Percentiles rank a stretch among this genome's conserved stretches.
phyloP scores from a whole-genome alignment of 2,797 vertebrate genomes.

The Gallinago stenura region DNA sequence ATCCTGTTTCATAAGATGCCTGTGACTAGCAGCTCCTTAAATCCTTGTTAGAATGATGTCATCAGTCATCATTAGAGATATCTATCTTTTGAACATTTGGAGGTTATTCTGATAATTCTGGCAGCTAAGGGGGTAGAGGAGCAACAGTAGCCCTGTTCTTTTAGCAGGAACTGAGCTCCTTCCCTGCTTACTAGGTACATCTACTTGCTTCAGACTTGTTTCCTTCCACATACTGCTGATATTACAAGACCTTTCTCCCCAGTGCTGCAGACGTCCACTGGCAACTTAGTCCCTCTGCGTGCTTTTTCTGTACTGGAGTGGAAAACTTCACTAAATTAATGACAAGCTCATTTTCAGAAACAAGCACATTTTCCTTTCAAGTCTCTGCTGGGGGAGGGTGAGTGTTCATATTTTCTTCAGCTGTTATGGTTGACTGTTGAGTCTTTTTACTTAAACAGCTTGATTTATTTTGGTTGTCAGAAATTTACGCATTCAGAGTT shows the following conservation, averaged over 20 bases:
- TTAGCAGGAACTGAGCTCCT: neutral
- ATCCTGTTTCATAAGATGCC: neutral
- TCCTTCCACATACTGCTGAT: neutral
- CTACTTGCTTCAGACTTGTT: neutral
- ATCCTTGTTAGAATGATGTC: neutral
- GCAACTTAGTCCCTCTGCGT: neutral
- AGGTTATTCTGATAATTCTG: neutral
- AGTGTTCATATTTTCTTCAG: conserved; percentile 3
- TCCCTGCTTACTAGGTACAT: neutral
- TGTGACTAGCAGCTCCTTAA: neutral
- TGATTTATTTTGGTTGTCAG: conserved; percentile 1
- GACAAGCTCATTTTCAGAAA: conserved; percentile 20
- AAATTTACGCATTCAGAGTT: neutral
- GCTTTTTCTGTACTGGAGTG: neutral
- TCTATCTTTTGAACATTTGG: neutral
- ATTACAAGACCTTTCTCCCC: neutral
- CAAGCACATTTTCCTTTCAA: neutral
- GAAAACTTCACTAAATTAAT: conserved; percentile 6
- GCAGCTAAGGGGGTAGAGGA: neutral
- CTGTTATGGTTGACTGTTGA: neutral
- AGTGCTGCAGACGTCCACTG: neutral
- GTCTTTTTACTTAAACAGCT: neutral
- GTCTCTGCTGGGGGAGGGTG: neutral
- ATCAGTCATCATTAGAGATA: neutral
- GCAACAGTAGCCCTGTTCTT: neutral